Evolutionary conservation across 1,140 invertebrate genomes (phyloP).

Genomic region (Temnothorax curvispinosus): DNA sequence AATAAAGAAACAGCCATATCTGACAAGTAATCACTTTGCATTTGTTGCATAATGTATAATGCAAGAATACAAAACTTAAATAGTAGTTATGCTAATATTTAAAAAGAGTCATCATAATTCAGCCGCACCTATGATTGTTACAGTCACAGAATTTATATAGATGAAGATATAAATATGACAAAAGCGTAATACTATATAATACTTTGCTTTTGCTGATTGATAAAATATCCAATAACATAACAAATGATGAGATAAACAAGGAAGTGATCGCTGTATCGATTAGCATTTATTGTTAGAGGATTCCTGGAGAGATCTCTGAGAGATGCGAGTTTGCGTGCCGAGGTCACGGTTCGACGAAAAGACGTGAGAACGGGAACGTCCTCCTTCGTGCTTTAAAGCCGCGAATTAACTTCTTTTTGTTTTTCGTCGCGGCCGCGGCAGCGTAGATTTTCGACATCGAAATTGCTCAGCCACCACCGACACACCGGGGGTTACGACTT

Average conservation of each 20-base stretch:
- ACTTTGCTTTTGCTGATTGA: neutral
- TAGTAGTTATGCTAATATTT: no score
- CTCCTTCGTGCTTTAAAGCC: conserved; percentile 69
- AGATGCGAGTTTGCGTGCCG: conserved; percentile 72
- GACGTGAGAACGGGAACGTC: conserved; percentile 78
- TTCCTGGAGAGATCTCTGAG: conserved; percentile 34
- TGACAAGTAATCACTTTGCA: no score
- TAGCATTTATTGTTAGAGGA: conserved; percentile 6
- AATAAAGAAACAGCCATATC: neutral
- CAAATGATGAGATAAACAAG: conserved; percentile 7
- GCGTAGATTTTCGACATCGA: conserved; percentile 59
- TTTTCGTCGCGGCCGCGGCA: conserved; percentile 37
- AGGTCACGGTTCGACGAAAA: conserved; percentile 70
- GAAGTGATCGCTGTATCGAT: conserved; percentile 37
- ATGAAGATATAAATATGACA: no score
- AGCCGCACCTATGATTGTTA: no score
- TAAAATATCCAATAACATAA: conserved; percentile 8
- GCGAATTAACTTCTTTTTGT: conserved; percentile 77
- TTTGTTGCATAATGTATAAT: no score
- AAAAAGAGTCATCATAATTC: no score
- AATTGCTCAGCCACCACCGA: conserved; percentile 63
- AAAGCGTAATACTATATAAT: neutral
- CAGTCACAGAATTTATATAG: no score
- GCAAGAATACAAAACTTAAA: no score
- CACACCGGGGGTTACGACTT: conserved; percentile 45